Conservation (phyloP, 2,888 invertebrate genomes). For the Fabriciana adippe region DNA sequence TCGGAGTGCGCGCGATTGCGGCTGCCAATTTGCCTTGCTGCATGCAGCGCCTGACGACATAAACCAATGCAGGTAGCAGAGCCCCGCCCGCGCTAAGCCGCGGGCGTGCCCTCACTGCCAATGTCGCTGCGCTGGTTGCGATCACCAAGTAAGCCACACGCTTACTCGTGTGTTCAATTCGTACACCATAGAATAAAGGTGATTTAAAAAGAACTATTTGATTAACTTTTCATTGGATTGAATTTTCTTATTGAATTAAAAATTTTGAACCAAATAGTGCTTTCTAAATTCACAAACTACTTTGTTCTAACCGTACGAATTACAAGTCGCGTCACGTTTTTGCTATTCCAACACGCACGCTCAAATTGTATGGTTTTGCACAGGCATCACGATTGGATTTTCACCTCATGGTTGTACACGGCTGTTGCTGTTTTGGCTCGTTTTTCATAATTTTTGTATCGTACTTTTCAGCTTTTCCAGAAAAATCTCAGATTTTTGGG, state of each 20-base stretch:
- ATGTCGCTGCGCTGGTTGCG: slow-evolving; percentile 76
- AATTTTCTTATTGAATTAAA: background rate
- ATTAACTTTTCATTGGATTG: background rate
- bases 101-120: slow-evolving; percentile 78
- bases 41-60: slow-evolving; percentile 89
- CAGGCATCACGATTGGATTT: slow-evolving; percentile 41
- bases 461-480: slow-evolving; percentile 14
- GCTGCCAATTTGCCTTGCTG: slow-evolving; percentile 94
- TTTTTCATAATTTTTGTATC: slow-evolving; percentile 21
- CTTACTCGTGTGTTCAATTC: slow-evolving; percentile 58
- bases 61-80: slow-evolving; percentile 82
- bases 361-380: slow-evolving; percentile 38
- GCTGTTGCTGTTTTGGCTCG: slow-evolving; percentile 30
- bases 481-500: background rate
- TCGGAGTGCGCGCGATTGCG: slow-evolving; percentile 91
- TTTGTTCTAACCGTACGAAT: slow-evolving; percentile 26
- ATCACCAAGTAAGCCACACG: slow-evolving; percentile 79
- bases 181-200: slow-evolving; percentile 14
- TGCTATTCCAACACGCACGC: slow-evolving; percentile 44
- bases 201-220: slow-evolving; percentile 11
- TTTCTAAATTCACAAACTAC: slow-evolving; percentile 16
- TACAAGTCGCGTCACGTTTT: slow-evolving; percentile 33
- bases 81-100: slow-evolving; percentile 73
- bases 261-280: background rate
- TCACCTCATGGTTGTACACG: slow-evolving; percentile 34